Percentiles rank a stretch among this genome's conserved stretches.
Evolutionary conservation across 2,113 vertebrate genomes (phyloP).

Genomic region (Herpetotheres cachinnans): DNA sequence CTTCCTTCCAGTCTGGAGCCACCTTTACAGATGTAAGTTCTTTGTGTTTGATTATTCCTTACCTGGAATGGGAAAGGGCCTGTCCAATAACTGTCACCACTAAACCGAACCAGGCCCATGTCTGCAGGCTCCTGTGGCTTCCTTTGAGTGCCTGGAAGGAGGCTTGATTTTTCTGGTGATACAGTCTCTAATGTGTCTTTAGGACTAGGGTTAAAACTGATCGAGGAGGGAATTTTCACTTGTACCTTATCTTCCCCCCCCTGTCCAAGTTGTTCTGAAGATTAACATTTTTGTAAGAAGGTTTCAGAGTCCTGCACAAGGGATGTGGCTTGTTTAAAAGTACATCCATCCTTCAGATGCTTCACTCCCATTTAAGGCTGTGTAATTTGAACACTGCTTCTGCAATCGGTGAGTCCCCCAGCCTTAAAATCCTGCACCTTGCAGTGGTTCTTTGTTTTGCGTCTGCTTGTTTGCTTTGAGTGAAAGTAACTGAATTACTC

Average conservation of each 20-base stretch:
- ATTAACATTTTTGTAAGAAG: neutral
- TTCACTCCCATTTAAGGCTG: neutral
- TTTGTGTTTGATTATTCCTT: neutral
- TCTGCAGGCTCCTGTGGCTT: neutral
- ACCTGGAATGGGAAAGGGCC: neutral
- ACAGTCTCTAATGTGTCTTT: neutral
- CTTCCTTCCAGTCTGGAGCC: constrained; percentile 92
- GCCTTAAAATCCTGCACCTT: neutral
- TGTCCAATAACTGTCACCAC: neutral
- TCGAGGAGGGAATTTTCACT: neutral
- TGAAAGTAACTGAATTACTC: neutral
- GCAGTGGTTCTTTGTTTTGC: neutral
- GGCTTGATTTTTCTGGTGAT: neutral
- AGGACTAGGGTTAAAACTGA: neutral
- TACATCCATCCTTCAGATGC: neutral
- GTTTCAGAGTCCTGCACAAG: neutral
- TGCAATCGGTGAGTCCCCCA: neutral
- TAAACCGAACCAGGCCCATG: neutral
- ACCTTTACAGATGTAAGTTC: constrained; percentile 93
- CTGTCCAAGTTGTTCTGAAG: neutral
- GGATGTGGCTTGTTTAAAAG: neutral
- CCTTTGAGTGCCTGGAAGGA: neutral
- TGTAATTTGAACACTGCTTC: neutral
- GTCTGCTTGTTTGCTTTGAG: neutral
- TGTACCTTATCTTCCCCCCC: neutral